These are phyloP conservation scores for Agelaius phoeniceus DNA, from an alignment of 2,113 vertebrate species.

Conservation along the genomic window DNA sequence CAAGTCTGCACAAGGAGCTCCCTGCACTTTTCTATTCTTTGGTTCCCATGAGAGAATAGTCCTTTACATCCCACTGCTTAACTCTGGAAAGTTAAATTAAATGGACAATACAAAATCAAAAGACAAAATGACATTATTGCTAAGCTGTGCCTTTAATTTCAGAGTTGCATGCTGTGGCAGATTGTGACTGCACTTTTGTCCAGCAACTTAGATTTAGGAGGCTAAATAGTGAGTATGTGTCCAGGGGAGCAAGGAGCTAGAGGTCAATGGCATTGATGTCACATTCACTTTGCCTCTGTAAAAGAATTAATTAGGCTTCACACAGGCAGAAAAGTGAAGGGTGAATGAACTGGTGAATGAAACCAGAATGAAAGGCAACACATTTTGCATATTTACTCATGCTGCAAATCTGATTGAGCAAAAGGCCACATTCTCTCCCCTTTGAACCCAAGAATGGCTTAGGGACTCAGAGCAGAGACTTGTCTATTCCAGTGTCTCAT, in stretches of 20 bases:
- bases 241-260: not conserved
- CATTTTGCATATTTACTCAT: not conserved
- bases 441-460: not conserved
- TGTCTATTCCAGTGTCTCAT: not conserved
- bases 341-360: not conserved
- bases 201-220: not conserved
- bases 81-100: not conserved
- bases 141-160: not conserved
- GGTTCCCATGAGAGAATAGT: not conserved
- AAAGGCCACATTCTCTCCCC: not conserved
- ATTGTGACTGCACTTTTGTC: not conserved
- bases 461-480: not conserved
- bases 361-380: not conserved
- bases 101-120: not conserved
- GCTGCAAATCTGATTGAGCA: not conserved
- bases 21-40: not conserved
- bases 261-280: not conserved
- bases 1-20: not conserved
- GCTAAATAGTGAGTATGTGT: not conserved
- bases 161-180: not conserved
- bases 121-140: not conserved
- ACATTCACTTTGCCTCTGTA: not conserved
- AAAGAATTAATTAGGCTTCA: slow-evolving; percentile 11
- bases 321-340: not conserved
- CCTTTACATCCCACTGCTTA: not conserved